Base-by-base conservation (phyloP, 2,797 vertebrate species). In the Poecilia wingei region DNA sequence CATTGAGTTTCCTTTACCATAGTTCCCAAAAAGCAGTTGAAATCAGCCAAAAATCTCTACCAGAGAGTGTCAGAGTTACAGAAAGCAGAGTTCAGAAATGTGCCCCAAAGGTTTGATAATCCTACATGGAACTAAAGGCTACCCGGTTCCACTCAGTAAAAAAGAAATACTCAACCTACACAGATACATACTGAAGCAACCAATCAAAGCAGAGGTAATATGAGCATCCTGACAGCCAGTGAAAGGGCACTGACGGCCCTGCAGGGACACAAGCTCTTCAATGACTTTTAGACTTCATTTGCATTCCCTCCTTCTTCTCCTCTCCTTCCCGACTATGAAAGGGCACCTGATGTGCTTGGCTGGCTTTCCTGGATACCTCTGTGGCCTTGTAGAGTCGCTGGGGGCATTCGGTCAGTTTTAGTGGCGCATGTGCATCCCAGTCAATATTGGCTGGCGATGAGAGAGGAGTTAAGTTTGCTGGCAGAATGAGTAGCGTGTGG, bases 201-300 rank as follows among this genome's bases (percentile, higher is more conserved):
- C 87, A 87, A 84, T 92, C 83, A 90, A 76, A 82, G 39, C 7
- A 1, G 28, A 83, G 84, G 75, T 79, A 86, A 85, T 84, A 84
- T 85, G 83, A 91, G 81, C 84, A 75, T 90, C 91, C 77, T 93
- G 92, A 93, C 93, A 92, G 86, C 82, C 88, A 87, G 80, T 77
- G 86, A 95, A 93, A 93, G 91, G 93, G 92, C 93, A 94, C 72
- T 74, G 89, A 90, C 87, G 84, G 89, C 91, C 94, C 94, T 88
- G 91, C 89, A 92, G 94, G 93, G 91, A 92, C 92, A 91, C 82
- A 18, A 84, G 87, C 87, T 93, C 93, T 92, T 94, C 90, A 93
- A 92, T 94, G 92, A 95, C 94, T 95, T 95, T 93, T 92, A 92
- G 82, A 93, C 85, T 92, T 91, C 72, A 95, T 96, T 96, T 96